Evolutionary conservation across 2,113 vertebrate genomes (phyloP).

Genomic region (Neomonachus schauinslandi): DNA sequence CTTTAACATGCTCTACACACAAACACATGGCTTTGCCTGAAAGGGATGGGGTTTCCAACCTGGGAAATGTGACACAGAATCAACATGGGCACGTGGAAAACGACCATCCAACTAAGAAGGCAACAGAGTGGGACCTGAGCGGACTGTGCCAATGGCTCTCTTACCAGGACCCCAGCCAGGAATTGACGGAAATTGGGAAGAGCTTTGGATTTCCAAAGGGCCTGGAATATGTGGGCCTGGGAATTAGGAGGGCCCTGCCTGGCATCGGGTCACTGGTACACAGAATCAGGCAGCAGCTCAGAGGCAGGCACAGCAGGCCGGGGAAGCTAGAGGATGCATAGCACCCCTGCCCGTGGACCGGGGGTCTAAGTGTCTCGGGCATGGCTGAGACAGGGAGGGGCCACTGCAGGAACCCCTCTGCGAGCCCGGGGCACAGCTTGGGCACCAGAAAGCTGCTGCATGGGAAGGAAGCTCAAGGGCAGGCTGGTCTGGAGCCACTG

Average conservation of each 20-base stretch:
- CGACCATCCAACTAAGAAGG: not conserved
- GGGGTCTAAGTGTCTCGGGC: not conserved
- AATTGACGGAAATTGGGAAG: not conserved
- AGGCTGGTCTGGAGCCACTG: not conserved
- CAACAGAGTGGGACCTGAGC: not conserved
- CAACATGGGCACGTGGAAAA: not conserved
- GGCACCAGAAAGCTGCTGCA: not conserved
- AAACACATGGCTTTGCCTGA: not conserved
- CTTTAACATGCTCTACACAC: not conserved
- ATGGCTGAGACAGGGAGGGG: not conserved
- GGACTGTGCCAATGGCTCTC: not conserved
- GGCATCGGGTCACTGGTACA: not conserved
- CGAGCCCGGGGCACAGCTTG: not conserved
- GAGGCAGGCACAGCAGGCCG: not conserved
- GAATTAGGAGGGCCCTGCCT: not conserved
- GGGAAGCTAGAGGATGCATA: not conserved
- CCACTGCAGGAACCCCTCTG: not conserved
- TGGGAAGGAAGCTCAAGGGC: not conserved
- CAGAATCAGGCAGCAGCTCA: not conserved
- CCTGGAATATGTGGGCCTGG: no score
- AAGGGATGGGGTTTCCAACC: not conserved
- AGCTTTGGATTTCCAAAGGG: not conserved
- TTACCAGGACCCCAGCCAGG: not conserved
- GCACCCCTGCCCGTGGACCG: not conserved
- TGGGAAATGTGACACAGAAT: not conserved